Evolutionary conservation across 2,888 invertebrate species (phyloP).

Genomic region (Hydraecia micacea): DNA sequence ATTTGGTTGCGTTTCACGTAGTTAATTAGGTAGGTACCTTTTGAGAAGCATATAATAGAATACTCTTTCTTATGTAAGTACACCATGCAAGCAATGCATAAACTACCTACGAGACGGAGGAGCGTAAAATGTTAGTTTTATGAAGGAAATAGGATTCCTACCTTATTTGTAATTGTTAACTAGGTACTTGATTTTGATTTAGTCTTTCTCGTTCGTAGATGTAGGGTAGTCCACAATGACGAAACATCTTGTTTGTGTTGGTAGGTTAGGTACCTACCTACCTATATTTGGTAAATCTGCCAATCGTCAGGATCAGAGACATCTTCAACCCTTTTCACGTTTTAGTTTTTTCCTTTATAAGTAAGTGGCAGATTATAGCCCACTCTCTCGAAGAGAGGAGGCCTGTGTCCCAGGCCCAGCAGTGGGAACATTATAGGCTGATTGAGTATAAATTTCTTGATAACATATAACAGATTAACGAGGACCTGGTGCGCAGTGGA

Average conservation of each 20-base stretch:
- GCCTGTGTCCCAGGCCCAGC: too few relatives aligned
- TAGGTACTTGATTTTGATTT: neutral
- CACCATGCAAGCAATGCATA: neutral
- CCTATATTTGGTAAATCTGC: neutral
- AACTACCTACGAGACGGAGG: neutral
- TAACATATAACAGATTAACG: slow-evolving; percentile 78
- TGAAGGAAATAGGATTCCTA: neutral
- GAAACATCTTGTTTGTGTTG: neutral
- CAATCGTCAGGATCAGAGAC: neutral
- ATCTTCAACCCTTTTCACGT: neutral
- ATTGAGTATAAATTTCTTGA: neutral
- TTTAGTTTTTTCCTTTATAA: neutral
- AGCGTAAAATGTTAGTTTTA: neutral
- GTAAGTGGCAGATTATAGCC: neutral
- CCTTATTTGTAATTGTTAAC: neutral
- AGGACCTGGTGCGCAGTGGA: slow-evolving; percentile 84
- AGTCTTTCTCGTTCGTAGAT: neutral
- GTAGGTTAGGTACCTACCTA: neutral
- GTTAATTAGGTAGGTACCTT: neutral
- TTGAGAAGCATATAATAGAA: neutral
- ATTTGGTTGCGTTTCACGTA: neutral
- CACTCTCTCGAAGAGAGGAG: too few relatives aligned
- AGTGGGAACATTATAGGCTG: too few relatives aligned
- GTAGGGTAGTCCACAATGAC: neutral
- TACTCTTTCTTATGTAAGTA: neutral